A percentile compares a stretch with the other conserved stretches of the same genome.
Evolutionary conservation across 2,888 invertebrate species (phyloP).

Genomic region (Ochropacha duplaris): DNA sequence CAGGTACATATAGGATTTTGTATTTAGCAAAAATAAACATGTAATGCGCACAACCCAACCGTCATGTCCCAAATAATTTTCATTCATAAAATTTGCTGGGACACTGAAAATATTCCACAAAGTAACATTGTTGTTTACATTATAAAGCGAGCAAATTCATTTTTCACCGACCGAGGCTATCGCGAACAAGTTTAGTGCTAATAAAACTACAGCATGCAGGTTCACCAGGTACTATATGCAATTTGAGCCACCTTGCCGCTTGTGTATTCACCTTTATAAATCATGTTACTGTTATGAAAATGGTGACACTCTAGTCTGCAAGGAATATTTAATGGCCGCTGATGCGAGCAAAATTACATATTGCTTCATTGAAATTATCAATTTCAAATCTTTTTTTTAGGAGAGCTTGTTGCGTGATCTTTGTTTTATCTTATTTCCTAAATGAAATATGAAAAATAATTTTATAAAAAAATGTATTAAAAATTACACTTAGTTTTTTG

Average conservation of each 20-base stretch:
- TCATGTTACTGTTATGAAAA: conserved; percentile 19
- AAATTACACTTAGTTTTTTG: too few relatives aligned
- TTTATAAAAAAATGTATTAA: too few relatives aligned
- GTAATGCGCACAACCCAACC: neutral
- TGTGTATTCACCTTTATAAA: conserved; percentile 20
- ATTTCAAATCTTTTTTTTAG: neutral
- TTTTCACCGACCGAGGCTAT: conserved; percentile 33
- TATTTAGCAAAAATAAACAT: neutral
- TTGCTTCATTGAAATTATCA: neutral
- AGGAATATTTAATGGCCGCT: neutral
- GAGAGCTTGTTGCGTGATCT: too few relatives aligned
- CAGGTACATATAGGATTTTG: too few relatives aligned
- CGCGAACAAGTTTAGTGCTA: conserved; percentile 32
- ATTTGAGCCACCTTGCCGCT: conserved; percentile 30
- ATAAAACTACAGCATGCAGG: conserved; percentile 35
- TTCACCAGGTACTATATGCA: conserved; percentile 23
- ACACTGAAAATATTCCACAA: conserved; percentile 12
- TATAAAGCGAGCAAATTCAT: conserved; percentile 34
- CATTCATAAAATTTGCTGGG: conserved; percentile 7
- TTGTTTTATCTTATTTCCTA: too few relatives aligned
- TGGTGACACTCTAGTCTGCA: neutral
- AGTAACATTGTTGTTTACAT: conserved; percentile 16
- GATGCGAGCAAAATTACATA: neutral
- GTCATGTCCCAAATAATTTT: conserved; percentile 1
- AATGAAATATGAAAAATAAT: too few relatives aligned